Evolutionary conservation across 2,888 invertebrate genomes (phyloP), one percentile per base, ranked within the genome.

Genomic region (Baronia brevicornis): DNA sequence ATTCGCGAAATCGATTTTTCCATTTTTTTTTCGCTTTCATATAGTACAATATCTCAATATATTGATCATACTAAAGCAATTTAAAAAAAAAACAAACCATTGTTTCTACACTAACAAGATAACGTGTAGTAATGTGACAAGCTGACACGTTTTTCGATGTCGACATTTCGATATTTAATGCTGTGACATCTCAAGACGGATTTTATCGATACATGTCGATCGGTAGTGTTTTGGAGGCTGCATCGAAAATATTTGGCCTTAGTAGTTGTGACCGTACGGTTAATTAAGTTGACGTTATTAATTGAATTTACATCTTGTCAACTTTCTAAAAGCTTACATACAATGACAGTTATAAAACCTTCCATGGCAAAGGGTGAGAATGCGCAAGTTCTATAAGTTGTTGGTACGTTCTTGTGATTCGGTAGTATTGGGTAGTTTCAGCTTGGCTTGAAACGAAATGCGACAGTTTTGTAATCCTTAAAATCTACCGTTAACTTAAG

Each of bases 131-230:
- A 10, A n/a, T 5, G 5, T 43, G 50, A 52, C 61, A 60, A 39
- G 56, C 54, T 57, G 63, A 63, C 62, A 60, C 42, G 30, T 49
- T 51, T 47, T 49, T 54, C 58, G 52, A 56, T 54, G 56, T 51
- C 51, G 31, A 40, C 22, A 52, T 36, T 54, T 48, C 54, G 48
- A 48, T 43, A 30, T 27, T 28, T 54, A 40, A 46, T 44, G 48
- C 47, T 53, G 51, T 62, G 63, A 61, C 58, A 54, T 46, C 31
- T 41, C 48, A 43, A 41, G 54, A 51, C 49, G 46, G 39, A 27
- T 41, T 33, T 46, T 48, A 46, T 45, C 48, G 43, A 44, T 43
- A n/a, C n/a, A 31, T 41, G 38, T 48, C 43, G 36, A 47, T 41
- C 44, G 33, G 17, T 4, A 14, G 10, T 27, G 22, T 33, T 44